These are phyloP conservation scores for Poecilia picta DNA, from an alignment of 2,797 vertebrate genomes.

Conservation along the genomic window DNA sequence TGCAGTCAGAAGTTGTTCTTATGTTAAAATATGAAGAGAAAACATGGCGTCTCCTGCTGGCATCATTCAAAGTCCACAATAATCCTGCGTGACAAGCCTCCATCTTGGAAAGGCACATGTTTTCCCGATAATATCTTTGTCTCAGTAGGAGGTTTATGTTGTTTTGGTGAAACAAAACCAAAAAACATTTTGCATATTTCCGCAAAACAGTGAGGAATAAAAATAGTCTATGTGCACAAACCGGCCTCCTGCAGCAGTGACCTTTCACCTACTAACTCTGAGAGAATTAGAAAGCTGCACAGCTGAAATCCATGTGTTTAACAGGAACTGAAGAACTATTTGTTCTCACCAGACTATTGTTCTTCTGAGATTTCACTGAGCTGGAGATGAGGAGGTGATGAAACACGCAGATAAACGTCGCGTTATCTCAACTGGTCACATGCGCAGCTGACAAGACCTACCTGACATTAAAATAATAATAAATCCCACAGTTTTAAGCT, in stretches of 20 bases:
- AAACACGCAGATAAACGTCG: slow-evolving; percentile 1
- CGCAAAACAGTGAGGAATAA: background rate
- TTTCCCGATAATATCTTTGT: background rate
- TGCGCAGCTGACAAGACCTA: background rate
- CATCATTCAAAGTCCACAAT: background rate
- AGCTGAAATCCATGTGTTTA: background rate
- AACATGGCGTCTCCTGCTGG: background rate
- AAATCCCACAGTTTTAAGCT: background rate
- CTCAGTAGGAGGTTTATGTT: background rate
- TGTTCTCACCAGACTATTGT: background rate
- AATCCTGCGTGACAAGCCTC: background rate
- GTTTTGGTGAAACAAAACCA: background rate
- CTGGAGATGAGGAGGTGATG: background rate
- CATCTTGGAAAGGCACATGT: background rate
- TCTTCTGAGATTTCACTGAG: background rate
- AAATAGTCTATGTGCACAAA: background rate
- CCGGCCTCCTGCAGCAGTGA: background rate
- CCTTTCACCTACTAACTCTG: background rate
- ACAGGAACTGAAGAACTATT: slow-evolving; percentile 1
- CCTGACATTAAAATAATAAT: background rate
- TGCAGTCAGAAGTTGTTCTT: background rate
- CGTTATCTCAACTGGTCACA: background rate
- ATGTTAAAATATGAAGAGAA: background rate
- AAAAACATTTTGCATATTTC: background rate
- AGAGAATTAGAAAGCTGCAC: background rate